Percentiles rank a stretch among this genome's conserved stretches.
Conservation (phyloP, 2,113 vertebrate genomes). For the Salvator merianae region DNA sequence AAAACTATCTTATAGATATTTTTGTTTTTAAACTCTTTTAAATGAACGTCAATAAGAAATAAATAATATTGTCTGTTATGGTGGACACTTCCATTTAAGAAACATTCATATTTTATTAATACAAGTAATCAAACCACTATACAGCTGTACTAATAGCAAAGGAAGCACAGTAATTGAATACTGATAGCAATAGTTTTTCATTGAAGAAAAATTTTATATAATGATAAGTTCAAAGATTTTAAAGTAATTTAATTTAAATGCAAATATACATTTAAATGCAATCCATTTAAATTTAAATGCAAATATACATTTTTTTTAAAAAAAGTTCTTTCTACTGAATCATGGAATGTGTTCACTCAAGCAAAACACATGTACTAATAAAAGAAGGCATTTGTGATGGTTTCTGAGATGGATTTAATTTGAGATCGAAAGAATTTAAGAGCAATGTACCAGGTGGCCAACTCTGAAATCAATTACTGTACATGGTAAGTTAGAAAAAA, state of each 20-base stretch:
- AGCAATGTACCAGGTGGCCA: background rate
- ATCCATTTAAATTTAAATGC: constrained; percentile 54
- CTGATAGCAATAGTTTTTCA: constrained; percentile 45
- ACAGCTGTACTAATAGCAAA: constrained; percentile 44
- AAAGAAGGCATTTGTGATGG: background rate
- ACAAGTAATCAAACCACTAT: constrained; percentile 60
- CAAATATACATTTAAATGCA: constrained; percentile 47
- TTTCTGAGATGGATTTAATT: background rate
- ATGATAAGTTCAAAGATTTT: background rate
- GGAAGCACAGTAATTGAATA: constrained; percentile 54
- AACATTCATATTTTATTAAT: constrained; percentile 65
- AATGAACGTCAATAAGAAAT: constrained; percentile 50
- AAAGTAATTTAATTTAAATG: constrained; percentile 56
- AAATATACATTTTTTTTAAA: too few species aligned
- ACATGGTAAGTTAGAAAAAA: background rate
- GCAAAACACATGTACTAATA: background rate
- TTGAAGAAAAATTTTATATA: constrained; percentile 33
- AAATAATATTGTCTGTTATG: constrained; percentile 55
- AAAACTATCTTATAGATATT: constrained; percentile 47
- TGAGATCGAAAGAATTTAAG: background rate
- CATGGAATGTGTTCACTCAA: constrained; percentile 1
- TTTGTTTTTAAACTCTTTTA: constrained; percentile 31
- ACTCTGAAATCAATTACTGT: background rate
- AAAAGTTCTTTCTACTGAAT: background rate
- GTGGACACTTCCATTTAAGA: constrained; percentile 55